phyloP scores from a whole-genome alignment of 2,888 invertebrate species.

The Morpho achilles region DNA sequence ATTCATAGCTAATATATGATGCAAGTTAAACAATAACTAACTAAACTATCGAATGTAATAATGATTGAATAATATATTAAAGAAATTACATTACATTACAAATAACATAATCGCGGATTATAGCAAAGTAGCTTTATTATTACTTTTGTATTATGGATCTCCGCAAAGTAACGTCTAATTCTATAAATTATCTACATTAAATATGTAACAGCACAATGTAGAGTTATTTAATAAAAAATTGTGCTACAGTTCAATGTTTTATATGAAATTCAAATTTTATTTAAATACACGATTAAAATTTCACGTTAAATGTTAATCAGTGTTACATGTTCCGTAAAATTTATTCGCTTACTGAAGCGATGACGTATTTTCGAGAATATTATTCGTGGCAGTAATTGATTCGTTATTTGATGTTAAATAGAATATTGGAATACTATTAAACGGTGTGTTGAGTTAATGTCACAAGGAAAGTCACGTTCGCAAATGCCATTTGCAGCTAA shows the following conservation, averaged over 20 bases:
- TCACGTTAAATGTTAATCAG: neutral
- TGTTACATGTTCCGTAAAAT: too few relatives aligned
- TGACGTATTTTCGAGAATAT: neutral
- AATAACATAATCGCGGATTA: too few relatives aligned
- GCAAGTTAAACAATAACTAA: neutral
- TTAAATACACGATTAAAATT: neutral
- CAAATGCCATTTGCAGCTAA: constrained; percentile 52
- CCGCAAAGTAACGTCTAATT: too few relatives aligned
- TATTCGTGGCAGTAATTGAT: neutral
- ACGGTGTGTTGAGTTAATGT: constrained; percentile 48
- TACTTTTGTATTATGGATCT: too few relatives aligned
- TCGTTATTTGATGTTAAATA: constrained; percentile 12
- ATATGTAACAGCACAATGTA: neutral
- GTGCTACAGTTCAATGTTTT: neutral
- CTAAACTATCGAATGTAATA: neutral
- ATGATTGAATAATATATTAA: too few relatives aligned
- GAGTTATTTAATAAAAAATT: neutral
- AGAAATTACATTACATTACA: too few relatives aligned
- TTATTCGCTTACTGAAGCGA: neutral
- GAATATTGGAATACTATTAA: constrained; percentile 29
- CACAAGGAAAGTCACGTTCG: constrained; percentile 59
- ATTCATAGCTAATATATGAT: neutral
- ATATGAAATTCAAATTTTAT: neutral
- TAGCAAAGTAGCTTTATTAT: too few relatives aligned
- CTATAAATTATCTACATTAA: too few relatives aligned